Conservation (phyloP, 1,140 invertebrate species). For the Brachionus asplanchnoidis region DNA sequence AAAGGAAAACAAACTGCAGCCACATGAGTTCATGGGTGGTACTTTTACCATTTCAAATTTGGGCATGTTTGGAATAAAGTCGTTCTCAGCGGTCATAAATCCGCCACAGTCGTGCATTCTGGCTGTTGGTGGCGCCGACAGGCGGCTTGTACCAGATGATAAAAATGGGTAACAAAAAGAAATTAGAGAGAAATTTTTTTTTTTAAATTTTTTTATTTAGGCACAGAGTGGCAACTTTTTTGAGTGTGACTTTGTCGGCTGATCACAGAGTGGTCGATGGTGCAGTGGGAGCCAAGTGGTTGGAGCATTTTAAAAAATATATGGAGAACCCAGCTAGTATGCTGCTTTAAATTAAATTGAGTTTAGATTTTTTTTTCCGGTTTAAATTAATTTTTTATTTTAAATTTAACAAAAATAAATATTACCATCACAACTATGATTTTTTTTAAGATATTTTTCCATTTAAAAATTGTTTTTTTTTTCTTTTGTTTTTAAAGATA, state of each 20-base stretch:
- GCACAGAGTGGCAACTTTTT: constrained; percentile 59
- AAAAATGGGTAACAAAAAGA: constrained; percentile 43
- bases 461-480: too few species aligned
- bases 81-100: constrained; percentile 68
- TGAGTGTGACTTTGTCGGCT: constrained; percentile 67
- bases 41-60: constrained; percentile 64
- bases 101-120: constrained; percentile 68
- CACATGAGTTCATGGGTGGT: constrained; percentile 75
- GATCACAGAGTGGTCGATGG: constrained; percentile 71
- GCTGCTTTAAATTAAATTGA: constrained; percentile 46
- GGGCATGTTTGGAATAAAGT: constrained; percentile 88
- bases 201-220: not conserved
- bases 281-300: constrained; percentile 68
- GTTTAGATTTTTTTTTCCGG: not conserved
- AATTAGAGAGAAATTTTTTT: not conserved
- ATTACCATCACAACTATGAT: not conserved
- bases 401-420: constrained; percentile 7
- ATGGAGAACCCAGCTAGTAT: constrained; percentile 66
- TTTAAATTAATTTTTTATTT: constrained; percentile 15
- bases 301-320: constrained; percentile 63
- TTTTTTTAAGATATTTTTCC: not conserved
- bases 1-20: constrained; percentile 84
- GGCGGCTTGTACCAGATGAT: constrained; percentile 59
- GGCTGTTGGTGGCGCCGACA: constrained; percentile 63
- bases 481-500: too few species aligned